Evolutionary conservation across 2,113 vertebrate species (phyloP).

Genomic region (Hemichromis elongatus): DNA sequence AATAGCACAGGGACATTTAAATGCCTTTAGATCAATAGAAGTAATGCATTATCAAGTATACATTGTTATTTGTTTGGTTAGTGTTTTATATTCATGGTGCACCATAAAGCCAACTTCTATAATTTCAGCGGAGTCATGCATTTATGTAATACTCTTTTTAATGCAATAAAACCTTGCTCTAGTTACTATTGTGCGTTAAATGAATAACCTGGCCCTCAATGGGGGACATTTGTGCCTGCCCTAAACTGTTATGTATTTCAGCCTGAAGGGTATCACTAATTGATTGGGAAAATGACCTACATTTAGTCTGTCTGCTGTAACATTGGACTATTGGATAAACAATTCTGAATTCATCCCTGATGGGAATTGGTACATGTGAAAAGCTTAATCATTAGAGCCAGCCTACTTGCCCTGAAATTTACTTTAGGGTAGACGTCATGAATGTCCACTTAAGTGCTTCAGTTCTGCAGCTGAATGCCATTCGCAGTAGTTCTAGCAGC

Average conservation of each 20-base stretch:
- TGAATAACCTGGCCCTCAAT: not conserved
- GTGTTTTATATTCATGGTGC: not conserved
- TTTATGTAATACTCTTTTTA: not conserved
- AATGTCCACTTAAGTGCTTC: not conserved
- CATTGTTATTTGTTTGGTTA: not conserved
- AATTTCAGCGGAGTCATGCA: not conserved
- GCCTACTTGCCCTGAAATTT: not conserved
- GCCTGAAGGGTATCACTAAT: not conserved
- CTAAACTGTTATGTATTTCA: not conserved
- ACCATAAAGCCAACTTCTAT: not conserved
- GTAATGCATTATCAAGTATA: not conserved
- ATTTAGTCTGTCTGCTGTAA: not conserved
- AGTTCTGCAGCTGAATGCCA: not conserved
- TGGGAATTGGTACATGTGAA: not conserved
- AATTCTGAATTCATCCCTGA: not conserved
- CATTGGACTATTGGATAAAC: not conserved
- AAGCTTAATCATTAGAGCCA: not conserved
- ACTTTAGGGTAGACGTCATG: not conserved
- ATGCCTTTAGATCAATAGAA: not conserved
- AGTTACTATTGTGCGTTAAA: not conserved
- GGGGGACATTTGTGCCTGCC: not conserved
- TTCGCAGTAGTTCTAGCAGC: not conserved
- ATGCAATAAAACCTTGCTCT: not conserved
- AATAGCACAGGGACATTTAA: not conserved
- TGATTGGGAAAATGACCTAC: not conserved